A percentile compares a stretch with the other conserved stretches of the same genome.
Evolutionary conservation across 1,140 invertebrate genomes (phyloP).

Genomic region (Catajapyx aquilonaris): DNA sequence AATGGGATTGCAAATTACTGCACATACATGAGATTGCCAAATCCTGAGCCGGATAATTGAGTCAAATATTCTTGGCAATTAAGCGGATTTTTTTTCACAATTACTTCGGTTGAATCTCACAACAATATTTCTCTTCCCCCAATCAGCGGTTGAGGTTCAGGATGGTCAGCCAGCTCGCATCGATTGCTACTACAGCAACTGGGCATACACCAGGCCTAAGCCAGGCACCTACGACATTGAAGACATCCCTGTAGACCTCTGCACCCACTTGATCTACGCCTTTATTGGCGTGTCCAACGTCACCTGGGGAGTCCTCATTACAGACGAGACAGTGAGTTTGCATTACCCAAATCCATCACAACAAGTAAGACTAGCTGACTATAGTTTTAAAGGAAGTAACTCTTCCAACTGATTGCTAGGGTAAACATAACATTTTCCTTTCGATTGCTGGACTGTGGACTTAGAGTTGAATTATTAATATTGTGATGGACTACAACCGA

Average conservation of each 20-base stretch:
- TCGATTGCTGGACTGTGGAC: no score
- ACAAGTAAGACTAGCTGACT: no score
- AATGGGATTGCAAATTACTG: background rate
- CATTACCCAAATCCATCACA: no score
- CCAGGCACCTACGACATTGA: conserved; percentile 57
- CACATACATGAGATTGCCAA: background rate
- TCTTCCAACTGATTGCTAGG: no score
- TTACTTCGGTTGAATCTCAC: background rate
- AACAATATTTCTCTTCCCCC: background rate
- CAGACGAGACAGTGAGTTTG: background rate
- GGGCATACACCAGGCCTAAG: conserved; percentile 70
- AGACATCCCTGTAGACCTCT: conserved; percentile 58
- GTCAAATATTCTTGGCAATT: background rate
- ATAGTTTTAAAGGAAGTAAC: no score
- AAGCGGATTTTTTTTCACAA: background rate
- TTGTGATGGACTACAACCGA: no score
- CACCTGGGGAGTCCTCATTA: background rate
- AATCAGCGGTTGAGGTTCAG: no score
- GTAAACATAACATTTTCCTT: no score
- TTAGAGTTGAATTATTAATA: no score
- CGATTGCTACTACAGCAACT: conserved; percentile 78
- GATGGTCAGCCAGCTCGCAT: no score
- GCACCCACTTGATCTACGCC: conserved; percentile 76
- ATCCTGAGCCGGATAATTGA: background rate
- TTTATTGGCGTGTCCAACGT: conserved; percentile 39